These are phyloP conservation scores for Notothenia coriiceps DNA, from an alignment of 2,113 vertebrate genomes.

Conservation along the genomic window DNA sequence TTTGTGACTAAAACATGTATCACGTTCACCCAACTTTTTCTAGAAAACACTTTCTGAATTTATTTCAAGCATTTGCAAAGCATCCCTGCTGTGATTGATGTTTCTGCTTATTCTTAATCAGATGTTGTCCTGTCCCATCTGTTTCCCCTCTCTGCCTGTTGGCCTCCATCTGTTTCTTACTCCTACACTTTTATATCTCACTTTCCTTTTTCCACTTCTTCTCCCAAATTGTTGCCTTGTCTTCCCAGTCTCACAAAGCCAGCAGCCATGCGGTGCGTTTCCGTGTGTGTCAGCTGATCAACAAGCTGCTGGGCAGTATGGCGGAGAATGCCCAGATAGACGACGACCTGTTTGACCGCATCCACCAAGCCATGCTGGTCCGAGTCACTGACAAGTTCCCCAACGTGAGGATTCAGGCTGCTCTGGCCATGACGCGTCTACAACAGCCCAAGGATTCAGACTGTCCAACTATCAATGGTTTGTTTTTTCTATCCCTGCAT, in stretches of 20 bases:
- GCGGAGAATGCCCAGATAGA: conserved; percentile 96
- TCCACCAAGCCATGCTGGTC: conserved; percentile 93
- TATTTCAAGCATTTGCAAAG: neutral
- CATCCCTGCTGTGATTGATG: conserved; percentile 6
- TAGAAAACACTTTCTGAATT: neutral
- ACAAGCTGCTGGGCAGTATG: conserved; percentile 93
- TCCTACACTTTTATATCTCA: neutral
- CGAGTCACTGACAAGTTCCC: conserved; percentile 95
- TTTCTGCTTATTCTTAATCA: conserved; percentile 5
- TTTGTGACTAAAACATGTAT: neutral
- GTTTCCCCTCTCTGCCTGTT: neutral
- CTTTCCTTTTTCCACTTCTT: neutral
- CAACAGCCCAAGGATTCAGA: conserved; percentile 92
- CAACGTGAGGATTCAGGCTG: conserved; percentile 95
- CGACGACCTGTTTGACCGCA: conserved; percentile 92
- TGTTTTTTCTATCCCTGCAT: neutral
- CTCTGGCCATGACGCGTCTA: conserved; percentile 93
- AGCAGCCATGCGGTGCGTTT: conserved; percentile 93
- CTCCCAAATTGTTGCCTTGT: neutral
- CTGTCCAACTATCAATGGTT: conserved; percentile 92
- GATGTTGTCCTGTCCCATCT: neutral
- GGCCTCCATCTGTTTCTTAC: conserved; percentile 2
- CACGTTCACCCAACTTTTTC: neutral
- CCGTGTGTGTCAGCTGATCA: conserved; percentile 93
- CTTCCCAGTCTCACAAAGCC: conserved; percentile 88